Base-by-base conservation (phyloP, 1,140 invertebrate species). In the Pararge aegeria region DNA sequence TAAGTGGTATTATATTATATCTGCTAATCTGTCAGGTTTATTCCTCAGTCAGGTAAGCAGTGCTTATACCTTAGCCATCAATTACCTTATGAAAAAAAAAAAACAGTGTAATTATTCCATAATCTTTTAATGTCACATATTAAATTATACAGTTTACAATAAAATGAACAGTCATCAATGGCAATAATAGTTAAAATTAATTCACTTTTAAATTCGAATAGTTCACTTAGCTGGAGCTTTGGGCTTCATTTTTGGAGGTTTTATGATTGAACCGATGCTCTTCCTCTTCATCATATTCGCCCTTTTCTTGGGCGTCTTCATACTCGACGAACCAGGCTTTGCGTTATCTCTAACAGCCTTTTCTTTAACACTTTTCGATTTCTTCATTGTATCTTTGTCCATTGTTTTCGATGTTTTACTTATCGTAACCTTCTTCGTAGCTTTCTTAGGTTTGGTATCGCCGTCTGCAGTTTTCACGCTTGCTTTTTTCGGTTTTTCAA, bases 261-360 rank as follows among this genome's bases (percentile, higher is more conserved):
- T 88, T 24, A 86, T 83, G 0, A 88, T 85, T 0, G 82, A 81
- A 4, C 85, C 83, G 0, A 87, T 79, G n/a, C 83, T 88, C 61
- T 85, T 88, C 38, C 85, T 71, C 51, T 80, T 87, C 65, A 79
- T 73, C 65, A 83, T 73, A 5, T 60, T 58, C 1, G 68, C 42
- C 9, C 67, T 72, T 30, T 83, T 83, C 54, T 85, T 84, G 4
- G 80, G 77, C 38, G 83, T 82, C 27, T 64, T 37, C 20, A 61
- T 18, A 7, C 10, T 1, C 30, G 30, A 34, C 2, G 30, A 0
- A 0, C 30, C 30, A 12, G 30, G 10, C n/a, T 34, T 44, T 58
- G 18, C 18, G 12, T 1, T 46, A 5, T 70, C 66, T 12, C 46
- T 51, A 27, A 55, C 56, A 40, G 60, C 68, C 1, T 7, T 51